Evolutionary conservation across 1,140 invertebrate species (phyloP), one percentile per base, ranked within the genome.

Genomic region (Sesamia nonagrioides): DNA sequence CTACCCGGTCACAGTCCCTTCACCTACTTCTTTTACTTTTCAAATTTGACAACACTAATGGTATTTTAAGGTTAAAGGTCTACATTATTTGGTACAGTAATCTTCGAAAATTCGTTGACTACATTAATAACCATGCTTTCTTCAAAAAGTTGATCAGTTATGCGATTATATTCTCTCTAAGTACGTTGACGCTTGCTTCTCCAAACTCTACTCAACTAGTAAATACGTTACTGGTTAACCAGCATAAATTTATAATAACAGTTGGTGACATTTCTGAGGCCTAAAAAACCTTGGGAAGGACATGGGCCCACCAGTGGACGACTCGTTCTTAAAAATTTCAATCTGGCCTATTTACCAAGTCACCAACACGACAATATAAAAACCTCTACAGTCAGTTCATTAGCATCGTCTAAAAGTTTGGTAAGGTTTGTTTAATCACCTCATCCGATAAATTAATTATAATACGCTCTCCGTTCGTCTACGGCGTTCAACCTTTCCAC

Each of bases 1-100:
- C 56, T 33, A 58, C 56, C 27, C 21, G 56, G 56, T 58, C 33
- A 58, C 21, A 4, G 13, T 27, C 56, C 21, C 56, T 58, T 58
- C 27, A 9, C 35, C 35, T 63, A 18, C 37, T 42, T 63, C 8
- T 40, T 17, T 40, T 40, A n/a, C 37, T 3, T 42, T 35, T 17
- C 35, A 63, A 40, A 42, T 48, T 4, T 15, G 5, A 48, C 45
- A 48, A 48, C 1, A 13, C 13, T 15, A 15, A 48, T 15, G 45
- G 45, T 15, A 15, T 13, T 48, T 48, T 8, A 40, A 9, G 11
- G 40, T 42, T 42, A 42, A 42, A 42, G 11, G 40, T 1, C 7
- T 8, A 11, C 42, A 45, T 8, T 11, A 45, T 11, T 45, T 45
- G 3, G 27, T 27, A 27, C 27, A 40, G 40, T 40, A 40, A 40